Percentiles rank a stretch among this genome's conserved stretches.
phyloP scores from a whole-genome alignment of 2,888 invertebrate genomes.

The Pelosia muscerda region DNA sequence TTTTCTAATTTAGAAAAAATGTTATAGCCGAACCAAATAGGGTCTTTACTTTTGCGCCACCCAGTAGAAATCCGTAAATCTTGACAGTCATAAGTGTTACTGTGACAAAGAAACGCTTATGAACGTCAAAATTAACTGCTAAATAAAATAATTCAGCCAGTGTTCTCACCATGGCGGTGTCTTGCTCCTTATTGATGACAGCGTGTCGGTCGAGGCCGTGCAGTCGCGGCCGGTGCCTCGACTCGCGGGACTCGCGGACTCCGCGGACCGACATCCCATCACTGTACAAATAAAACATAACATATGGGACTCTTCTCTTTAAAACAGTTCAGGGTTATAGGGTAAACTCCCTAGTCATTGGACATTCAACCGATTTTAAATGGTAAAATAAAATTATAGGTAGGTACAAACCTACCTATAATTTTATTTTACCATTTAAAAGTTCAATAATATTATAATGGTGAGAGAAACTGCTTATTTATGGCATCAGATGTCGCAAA shows the following conservation, averaged over 20 bases:
- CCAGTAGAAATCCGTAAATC: not conserved
- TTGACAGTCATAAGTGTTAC: not conserved
- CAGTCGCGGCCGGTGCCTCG: constrained; percentile 69
- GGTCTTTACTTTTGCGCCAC: too few species aligned
- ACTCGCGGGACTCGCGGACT: constrained; percentile 69
- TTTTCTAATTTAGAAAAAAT: too few species aligned
- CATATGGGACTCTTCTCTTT: not conserved
- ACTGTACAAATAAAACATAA: constrained; percentile 47
- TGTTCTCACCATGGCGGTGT: constrained; percentile 73
- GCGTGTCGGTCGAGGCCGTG: constrained; percentile 77
- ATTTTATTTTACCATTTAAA: too few species aligned
- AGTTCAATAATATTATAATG: too few species aligned
- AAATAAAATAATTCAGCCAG: not conserved
- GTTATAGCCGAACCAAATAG: too few species aligned
- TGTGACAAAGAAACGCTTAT: not conserved
- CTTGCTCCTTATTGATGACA: constrained; percentile 82
- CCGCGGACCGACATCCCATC: constrained; percentile 77
- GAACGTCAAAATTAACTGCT: not conserved
- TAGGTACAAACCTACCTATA: too few species aligned
- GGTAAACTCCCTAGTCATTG: too few species aligned
- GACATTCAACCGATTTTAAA: too few species aligned
- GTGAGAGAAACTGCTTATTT: too few species aligned
- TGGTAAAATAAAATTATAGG: too few species aligned
- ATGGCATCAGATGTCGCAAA: too few species aligned
- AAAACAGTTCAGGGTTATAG: not conserved